Base-by-base conservation (phyloP, 1,140 invertebrate species). In the Agrilus planipennis region DNA sequence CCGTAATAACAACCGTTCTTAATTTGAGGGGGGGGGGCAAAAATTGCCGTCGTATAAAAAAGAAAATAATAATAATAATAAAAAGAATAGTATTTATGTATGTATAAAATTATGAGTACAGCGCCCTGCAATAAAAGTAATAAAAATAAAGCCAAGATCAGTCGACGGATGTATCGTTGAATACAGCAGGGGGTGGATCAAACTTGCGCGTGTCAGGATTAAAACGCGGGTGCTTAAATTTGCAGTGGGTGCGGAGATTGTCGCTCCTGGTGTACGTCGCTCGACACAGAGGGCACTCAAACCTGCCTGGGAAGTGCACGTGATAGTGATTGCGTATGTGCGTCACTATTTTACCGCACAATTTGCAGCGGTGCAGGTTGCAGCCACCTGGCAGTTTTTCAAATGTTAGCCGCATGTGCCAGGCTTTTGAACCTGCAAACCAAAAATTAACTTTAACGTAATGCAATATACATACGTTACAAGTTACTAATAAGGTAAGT, bases 261-360 rank as follows among this genome's bases (percentile, higher is more conserved):
- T 87, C 84, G 64, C 81, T 85, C 69, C 84, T 77, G 60, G 84
- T 87, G 70, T 86, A 87, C 51, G 80, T 85, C 59, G 83, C 81
- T 64, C 77, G 77, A 71, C 83, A 86, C 61, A 86, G 75, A 61
- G 82, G 82, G 67, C 84, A 86, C 72, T 85, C 81, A 73, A 85
- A 85, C 60, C 80, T 78, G 60, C 83, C 83, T 52, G 84, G 84
- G 71, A 85, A 86, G 70, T 86, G 84, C 67, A 86, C 84, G 71
- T 86, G 82, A 72, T 86, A 86, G 72, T 87, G 84, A 72, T 86
- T 87, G 64, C 84, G 77, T 71, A 86, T 85, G 75, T 87, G 82
- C 63, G 83, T 85, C 70, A 86, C 83, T 72, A 86, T 80, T 76
- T 86, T 87, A 68, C 84, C 84, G 73, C 83, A 87, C 68, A 86